Conservation (phyloP, 2,888 invertebrate genomes). For the Philereme vetulata region DNA sequence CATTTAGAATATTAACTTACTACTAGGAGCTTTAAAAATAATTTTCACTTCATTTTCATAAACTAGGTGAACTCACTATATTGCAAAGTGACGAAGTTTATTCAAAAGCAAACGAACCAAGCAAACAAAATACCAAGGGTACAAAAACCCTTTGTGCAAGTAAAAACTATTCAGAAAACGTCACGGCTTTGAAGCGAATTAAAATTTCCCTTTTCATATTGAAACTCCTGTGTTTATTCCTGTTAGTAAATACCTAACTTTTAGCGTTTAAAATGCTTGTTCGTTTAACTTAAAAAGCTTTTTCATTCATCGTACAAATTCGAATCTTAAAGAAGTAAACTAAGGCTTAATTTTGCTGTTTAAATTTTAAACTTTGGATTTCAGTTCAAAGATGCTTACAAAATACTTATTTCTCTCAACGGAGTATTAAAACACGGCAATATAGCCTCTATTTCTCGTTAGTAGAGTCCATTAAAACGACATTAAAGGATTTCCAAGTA, state of each 20-base stretch:
- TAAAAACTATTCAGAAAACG: conserved; percentile 7
- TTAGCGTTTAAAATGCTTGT: conserved; percentile 16
- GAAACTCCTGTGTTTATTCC: conserved; percentile 9
- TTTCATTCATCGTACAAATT: conserved; percentile 2
- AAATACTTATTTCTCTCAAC: conserved; percentile 19
- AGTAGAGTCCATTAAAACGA: conserved; percentile 29
- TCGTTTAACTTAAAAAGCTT: conserved; percentile 20
- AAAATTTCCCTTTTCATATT: conserved; percentile 13
- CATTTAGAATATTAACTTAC: no score
- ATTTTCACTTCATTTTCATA: no score
- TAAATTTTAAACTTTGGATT: conserved; percentile 16
- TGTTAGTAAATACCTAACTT: conserved; percentile 12
- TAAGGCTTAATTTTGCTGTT: conserved; percentile 9
- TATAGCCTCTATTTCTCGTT: conserved; percentile 24
- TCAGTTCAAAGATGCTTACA: conserved; percentile 15
- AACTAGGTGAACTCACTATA: no score
- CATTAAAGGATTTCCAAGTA: conserved; percentile 40
- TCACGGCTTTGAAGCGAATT: neutral
- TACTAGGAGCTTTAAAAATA: no score
- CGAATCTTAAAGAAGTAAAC: conserved; percentile 3
- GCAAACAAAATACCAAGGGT: neutral
- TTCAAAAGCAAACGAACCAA: neutral
- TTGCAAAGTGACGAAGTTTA: no score
- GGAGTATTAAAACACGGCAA: conserved; percentile 15
- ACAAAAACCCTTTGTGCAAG: neutral